Base-by-base conservation (phyloP, 2,888 invertebrate genomes). In the Oscheius sp. region DNA sequence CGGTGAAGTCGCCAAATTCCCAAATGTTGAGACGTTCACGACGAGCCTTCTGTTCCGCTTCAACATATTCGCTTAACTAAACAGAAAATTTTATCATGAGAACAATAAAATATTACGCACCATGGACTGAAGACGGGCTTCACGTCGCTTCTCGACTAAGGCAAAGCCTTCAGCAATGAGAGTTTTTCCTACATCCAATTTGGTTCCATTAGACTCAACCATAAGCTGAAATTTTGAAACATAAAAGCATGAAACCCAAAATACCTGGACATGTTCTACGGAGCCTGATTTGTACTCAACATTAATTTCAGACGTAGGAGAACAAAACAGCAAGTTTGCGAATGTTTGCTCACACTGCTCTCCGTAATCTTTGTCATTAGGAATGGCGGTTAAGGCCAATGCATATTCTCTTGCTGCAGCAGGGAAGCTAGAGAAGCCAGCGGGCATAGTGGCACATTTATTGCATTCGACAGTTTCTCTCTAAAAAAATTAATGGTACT, bases 1-100 rank as follows among this genome's bases (percentile, higher is more conserved):
- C 95, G 76, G 94, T 94, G 90, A 98, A 95, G 90, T 99, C 99
- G n/a, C 99, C 99, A 89, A 98, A 98, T 88, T 94, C 93, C 98
- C 98, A 99, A 87, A 99, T 93, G 90, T 94, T 94, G 86, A 93
- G 91, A 89, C 95, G 95, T 43, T 88, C 88, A 41, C 76, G 76
- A 75, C 90, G 90, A 43, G 91, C 91, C 46, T 86, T 85, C 27
- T 90, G 89, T 79, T 91, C 90, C 7, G 90, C 89, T 46, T 88
- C 88, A 71, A 73, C 80, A 84, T 90, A 91, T 46, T 89, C 89
- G 1, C 85, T 73, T 70, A 90, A 82, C 78, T 90, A 76, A 66
- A 70, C 56, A 7, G 18, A 16, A 58, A 46, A 13, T 43, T 27
- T 29, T 29, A 18, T 12, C 3, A 45, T 35, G 29, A 18, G 5